Conservation (phyloP, 2,888 invertebrate species). For the Tenthredo mesomela region DNA sequence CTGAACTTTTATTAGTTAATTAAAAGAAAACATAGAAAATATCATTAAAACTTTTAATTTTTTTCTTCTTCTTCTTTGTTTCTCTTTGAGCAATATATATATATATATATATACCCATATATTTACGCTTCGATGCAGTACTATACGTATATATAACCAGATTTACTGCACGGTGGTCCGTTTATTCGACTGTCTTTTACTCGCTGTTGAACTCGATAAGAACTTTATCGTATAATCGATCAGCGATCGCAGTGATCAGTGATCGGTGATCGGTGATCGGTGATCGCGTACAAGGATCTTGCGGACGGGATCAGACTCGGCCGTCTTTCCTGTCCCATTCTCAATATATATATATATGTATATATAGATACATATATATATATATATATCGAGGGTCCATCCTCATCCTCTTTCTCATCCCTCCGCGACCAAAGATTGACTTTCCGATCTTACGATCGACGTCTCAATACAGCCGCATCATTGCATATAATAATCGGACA, state of each 20-base stretch:
- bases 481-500: slow-evolving; percentile 77
- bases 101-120: background rate
- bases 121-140: slow-evolving; percentile 13
- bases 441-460: slow-evolving; percentile 52
- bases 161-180: slow-evolving; percentile 34
- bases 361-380: background rate
- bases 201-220: slow-evolving; percentile 45
- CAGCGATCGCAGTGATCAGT: slow-evolving; percentile 43
- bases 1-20: background rate
- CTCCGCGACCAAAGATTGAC: slow-evolving; percentile 39
- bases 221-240: slow-evolving; percentile 48
- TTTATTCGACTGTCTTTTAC: slow-evolving; percentile 39
- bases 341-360: background rate
- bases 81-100: background rate
- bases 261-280: slow-evolving; percentile 24
- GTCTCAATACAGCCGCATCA: slow-evolving; percentile 75
- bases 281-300: slow-evolving; percentile 43
- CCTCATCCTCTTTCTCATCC: slow-evolving; percentile 23
- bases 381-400: background rate
- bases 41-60: no score
- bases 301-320: background rate
- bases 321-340: slow-evolving; percentile 15
- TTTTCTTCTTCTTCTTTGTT: background rate
- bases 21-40: no score
- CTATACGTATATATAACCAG: background rate